Percentiles rank a stretch among this genome's conserved stretches.
Evolutionary conservation across 2,888 invertebrate species (phyloP).

Genomic region (Aphelenchoides bicaudatus): DNA sequence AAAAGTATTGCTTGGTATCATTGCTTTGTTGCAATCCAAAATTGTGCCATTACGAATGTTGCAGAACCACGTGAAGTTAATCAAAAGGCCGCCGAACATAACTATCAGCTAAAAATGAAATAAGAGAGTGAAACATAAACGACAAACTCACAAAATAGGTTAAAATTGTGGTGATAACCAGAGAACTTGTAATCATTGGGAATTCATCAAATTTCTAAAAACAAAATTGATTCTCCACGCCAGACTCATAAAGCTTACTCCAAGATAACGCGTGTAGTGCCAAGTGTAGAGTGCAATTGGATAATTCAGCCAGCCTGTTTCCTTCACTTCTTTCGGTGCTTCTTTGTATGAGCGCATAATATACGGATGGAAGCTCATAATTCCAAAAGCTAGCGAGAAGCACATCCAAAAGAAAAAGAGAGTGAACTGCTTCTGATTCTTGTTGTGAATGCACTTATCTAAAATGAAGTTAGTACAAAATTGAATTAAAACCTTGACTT

Average conservation of each 20-base stretch:
- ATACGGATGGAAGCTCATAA: not conserved
- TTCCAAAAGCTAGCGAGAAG: not conserved
- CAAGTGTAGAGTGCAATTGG: not conserved
- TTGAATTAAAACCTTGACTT: not conserved
- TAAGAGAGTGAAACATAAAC: not conserved
- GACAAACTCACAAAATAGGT: conserved; percentile 4
- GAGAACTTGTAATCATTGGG: conserved; percentile 2
- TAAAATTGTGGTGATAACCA: conserved; percentile 1
- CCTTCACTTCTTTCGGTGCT: not conserved
- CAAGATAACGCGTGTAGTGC: not conserved
- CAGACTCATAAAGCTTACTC: not conserved
- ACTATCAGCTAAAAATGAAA: not conserved
- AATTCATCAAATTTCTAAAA: not conserved
- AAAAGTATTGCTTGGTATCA: not conserved
- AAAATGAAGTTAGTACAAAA: not conserved
- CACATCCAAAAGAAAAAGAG: conserved; percentile 16
- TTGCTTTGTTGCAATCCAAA: conserved; percentile 12
- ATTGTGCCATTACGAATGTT: not conserved
- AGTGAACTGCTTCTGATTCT: conserved; percentile 8
- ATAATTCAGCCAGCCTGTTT: not conserved
- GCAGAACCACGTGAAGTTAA: conserved; percentile 5
- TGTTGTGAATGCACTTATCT: conserved; percentile 18
- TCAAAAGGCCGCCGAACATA: not conserved
- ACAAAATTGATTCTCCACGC: not conserved
- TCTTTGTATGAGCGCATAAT: not conserved